Conservation (phyloP, 2,888 invertebrate species). For the Macrosoma leucophasiata region DNA sequence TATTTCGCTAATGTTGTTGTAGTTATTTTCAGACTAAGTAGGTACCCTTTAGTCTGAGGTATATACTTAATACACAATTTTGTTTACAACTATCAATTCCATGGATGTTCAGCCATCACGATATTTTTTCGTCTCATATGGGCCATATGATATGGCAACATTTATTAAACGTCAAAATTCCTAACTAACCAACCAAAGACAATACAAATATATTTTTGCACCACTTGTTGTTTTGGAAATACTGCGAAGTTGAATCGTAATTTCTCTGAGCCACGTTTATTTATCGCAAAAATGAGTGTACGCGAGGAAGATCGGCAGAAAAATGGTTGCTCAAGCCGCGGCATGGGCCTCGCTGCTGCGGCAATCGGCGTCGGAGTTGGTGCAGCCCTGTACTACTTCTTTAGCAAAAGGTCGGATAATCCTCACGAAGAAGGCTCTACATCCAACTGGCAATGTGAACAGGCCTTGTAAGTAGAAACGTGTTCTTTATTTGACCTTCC, state of each 20-base stretch:
- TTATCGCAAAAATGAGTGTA: constrained; percentile 42
- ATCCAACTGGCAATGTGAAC: constrained; percentile 42
- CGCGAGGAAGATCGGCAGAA: constrained; percentile 54
- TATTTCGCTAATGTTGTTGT: too few relatives aligned
- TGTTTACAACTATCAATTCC: too few relatives aligned
- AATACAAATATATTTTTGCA: constrained; percentile 10
- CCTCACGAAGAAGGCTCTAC: constrained; percentile 48
- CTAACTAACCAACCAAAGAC: constrained; percentile 2
- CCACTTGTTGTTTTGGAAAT: constrained; percentile 13
- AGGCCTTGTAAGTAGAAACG: constrained; percentile 31
- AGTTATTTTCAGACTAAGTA: too few relatives aligned
- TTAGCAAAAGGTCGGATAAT: constrained; percentile 48
- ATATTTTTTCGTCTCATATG: background rate
- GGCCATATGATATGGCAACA: background rate
- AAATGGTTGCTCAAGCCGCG: constrained; percentile 49
- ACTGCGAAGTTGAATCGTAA: constrained; percentile 12
- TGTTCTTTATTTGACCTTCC: too few relatives aligned
- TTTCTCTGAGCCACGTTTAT: constrained; percentile 1
- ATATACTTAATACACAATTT: too few relatives aligned
- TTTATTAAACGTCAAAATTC: constrained; percentile 3
- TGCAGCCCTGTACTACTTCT: constrained; percentile 62
- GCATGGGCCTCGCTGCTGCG: constrained; percentile 56
- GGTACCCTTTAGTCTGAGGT: too few relatives aligned
- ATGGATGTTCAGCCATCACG: too few relatives aligned
- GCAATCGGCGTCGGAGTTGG: constrained; percentile 64